Base-by-base conservation (phyloP, 2,888 invertebrate species). In the Pachymerium ferrugineum region DNA sequence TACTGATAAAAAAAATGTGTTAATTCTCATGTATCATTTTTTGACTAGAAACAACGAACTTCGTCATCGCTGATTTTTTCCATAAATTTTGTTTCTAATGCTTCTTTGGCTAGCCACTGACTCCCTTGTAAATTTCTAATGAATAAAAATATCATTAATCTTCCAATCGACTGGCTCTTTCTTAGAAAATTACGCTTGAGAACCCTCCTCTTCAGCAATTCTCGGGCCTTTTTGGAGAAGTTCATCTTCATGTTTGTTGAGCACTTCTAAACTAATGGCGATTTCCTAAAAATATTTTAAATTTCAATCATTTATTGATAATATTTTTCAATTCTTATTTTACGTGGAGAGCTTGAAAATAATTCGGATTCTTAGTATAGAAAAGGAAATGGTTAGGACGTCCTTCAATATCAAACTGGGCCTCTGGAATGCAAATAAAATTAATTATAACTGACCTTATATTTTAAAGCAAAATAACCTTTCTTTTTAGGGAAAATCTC, bases 371-470 rank as follows among this genome's bases (percentile, higher is more conserved):
- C 62, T 89, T 88, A 0, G 98, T 98, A 81, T 97, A 99, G 83
- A 97, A 99, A 77, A 98, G 85, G 76, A 88, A 89, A 83, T 97
- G 94, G 81, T 89, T 89, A 0, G 99, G 98, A 78, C 96, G 86
- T 0, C 99, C 99, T 77, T 89, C 88, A 80, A 89, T 88, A 83
- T 94, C 94, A 84, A 97, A 97, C 82, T 94, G 91, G 1, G 94
- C 94, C 54, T 89, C 82, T 83, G 77, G 16, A 19, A 16, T 8
- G 14, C 14, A 54, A 54, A 5, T 54, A n/a, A n/a, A 16, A n/a
- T 12, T 8, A 5, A 54, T 14, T 54, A 16, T 6, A 54, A 54
- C 4, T 22, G 6, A 54, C 16, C 6, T 5, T 12, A 16, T 12
- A 54, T 19, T 16, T 6, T 12, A 35, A 10, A 12, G 12, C 35